Conservation (phyloP, 1,140 invertebrate species). For the Calycopis cecrops region DNA sequence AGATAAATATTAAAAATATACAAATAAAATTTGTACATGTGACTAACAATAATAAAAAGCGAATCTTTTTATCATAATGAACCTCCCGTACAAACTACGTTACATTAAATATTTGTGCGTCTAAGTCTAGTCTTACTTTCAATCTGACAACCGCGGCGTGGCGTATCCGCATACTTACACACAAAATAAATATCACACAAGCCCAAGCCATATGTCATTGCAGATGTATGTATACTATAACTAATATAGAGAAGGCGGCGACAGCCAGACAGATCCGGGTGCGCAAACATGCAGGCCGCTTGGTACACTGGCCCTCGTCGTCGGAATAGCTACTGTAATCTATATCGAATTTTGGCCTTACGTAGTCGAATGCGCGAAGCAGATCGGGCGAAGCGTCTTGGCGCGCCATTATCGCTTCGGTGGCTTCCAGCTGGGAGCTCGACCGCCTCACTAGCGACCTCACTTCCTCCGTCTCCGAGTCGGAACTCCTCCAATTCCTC, state of each 20-base stretch:
- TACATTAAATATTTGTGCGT: slow-evolving; percentile 3
- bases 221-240: slow-evolving; percentile 70
- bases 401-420: slow-evolving; percentile 59
- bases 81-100: not conserved
- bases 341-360: slow-evolving; percentile 65
- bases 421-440: slow-evolving; percentile 54
- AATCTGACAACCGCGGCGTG: slow-evolving; percentile 58
- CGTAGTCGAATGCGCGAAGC: slow-evolving; percentile 68
- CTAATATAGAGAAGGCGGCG: slow-evolving; percentile 65
- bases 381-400: slow-evolving; percentile 64
- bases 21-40: not conserved
- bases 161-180: slow-evolving; percentile 54
- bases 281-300: slow-evolving; percentile 48
- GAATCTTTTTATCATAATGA: too few species aligned
- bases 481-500: slow-evolving; percentile 73
- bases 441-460: slow-evolving; percentile 73
- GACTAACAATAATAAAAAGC: too few species aligned
- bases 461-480: slow-evolving; percentile 81
- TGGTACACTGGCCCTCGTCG: slow-evolving; percentile 35
- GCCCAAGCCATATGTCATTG: slow-evolving; percentile 62
- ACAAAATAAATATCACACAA: slow-evolving; percentile 56
- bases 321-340: slow-evolving; percentile 53
- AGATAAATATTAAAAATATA: not conserved
- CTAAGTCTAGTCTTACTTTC: slow-evolving; percentile 3
- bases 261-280: slow-evolving; percentile 63